Evolutionary conservation across 2,888 invertebrate genomes (phyloP).

Genomic region (Bombyx huttoni): DNA sequence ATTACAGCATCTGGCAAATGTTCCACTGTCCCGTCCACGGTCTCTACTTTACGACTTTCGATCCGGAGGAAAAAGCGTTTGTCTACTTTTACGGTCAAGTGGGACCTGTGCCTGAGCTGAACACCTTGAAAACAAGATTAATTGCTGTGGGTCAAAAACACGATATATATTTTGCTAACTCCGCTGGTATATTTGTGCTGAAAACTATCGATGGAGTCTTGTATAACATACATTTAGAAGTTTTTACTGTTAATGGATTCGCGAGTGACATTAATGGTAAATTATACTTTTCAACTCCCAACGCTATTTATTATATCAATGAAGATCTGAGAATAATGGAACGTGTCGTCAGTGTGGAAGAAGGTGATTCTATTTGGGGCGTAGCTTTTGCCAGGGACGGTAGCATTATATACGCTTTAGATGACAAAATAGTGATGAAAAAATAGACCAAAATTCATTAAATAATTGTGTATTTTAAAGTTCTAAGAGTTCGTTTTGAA

Average conservation of each 20-base stretch:
- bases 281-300: constrained; percentile 21
- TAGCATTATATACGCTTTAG: constrained; percentile 21
- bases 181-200: constrained; percentile 23
- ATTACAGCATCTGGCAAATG: constrained; percentile 45
- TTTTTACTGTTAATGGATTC: constrained; percentile 17
- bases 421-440: constrained; percentile 15
- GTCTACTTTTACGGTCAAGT: constrained; percentile 15
- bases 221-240: constrained; percentile 5
- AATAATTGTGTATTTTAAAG: neutral
- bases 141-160: constrained; percentile 20
- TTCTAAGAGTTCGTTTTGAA: neutral
- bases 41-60: constrained; percentile 40
- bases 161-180: constrained; percentile 23
- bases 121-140: constrained; percentile 15
- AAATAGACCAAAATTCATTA: neutral
- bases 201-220: constrained; percentile 7
- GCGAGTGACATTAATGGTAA: constrained; percentile 21
- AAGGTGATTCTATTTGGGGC: constrained; percentile 16
- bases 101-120: constrained; percentile 15
- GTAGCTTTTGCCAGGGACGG: constrained; percentile 20
- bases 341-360: constrained; percentile 6
- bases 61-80: constrained; percentile 22
- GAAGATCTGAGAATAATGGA: constrained; percentile 8
- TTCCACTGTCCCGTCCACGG: constrained; percentile 31
- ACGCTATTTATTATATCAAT: constrained; percentile 15